Conservation (phyloP, 30 jellyfish, hydroid and myxozoan genomes). For the Chrysaora quinquecirrha region DNA sequence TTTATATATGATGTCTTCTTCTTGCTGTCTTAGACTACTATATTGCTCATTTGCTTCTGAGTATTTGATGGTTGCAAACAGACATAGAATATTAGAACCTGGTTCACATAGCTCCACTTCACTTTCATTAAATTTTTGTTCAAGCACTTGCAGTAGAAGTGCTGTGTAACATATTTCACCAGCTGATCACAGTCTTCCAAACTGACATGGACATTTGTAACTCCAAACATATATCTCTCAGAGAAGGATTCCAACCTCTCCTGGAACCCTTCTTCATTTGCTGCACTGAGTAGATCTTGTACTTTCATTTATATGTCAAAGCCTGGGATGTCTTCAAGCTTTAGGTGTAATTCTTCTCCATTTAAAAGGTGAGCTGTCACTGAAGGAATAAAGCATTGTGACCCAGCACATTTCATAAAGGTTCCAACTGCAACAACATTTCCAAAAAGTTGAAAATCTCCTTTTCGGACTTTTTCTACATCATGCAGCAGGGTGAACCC, state of each 20-base stretch:
- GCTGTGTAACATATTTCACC: neutral
- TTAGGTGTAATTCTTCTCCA: neutral
- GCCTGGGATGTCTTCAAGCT: conserved; percentile 1
- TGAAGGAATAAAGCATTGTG: conserved; percentile 12
- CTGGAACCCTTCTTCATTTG: conserved; percentile 9
- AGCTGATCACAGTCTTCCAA: conserved; percentile 1
- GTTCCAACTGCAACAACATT: conserved; percentile 3
- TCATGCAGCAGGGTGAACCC: conserved; percentile 17
- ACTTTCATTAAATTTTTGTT: conserved; percentile 4
- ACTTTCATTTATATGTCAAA: neutral
- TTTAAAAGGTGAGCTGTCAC: neutral
- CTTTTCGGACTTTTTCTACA: conserved; percentile 1
- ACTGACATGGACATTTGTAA: conserved; percentile 3
- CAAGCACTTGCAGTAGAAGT: conserved; percentile 1
- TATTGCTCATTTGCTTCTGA: neutral
- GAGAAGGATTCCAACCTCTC: neutral
- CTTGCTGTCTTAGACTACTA: neutral
- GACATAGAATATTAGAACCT: conserved; percentile 2
- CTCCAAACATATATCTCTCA: conserved; percentile 18
- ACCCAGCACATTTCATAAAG: conserved; percentile 1
- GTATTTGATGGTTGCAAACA: neutral
- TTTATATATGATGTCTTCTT: conserved; percentile 15
- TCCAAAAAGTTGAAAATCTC: conserved; percentile 17
- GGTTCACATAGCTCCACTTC: neutral
- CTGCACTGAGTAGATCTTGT: neutral